Evolutionary conservation across 30 jellyfish, hydroid and myxozoan species (phyloP).

Genomic region (Kudoa iwatai): DNA sequence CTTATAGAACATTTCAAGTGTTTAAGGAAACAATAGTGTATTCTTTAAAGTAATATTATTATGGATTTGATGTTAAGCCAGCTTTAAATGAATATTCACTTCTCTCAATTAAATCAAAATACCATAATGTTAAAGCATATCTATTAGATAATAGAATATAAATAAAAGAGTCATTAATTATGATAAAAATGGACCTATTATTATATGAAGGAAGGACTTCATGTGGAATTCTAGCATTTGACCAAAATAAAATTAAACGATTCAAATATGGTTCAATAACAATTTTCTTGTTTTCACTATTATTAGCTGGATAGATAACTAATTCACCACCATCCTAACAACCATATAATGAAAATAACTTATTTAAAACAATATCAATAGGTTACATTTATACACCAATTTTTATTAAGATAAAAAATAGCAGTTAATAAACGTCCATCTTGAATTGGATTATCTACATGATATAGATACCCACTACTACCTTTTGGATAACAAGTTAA

Average conservation of each 20-base stretch:
- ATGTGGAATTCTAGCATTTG: conserved; percentile 41
- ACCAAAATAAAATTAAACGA: conserved; percentile 21
- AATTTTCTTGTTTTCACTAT: conserved; percentile 2
- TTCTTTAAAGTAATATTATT: too few relatives aligned
- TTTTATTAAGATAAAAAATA: conserved; percentile 16
- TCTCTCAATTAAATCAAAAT: conserved; percentile 32
- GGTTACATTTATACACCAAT: conserved; percentile 11
- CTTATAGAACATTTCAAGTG: too few relatives aligned
- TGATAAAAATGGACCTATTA: conserved; percentile 5
- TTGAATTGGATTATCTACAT: conserved; percentile 30
- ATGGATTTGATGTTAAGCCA: too few relatives aligned
- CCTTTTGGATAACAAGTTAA: conserved; percentile 73
- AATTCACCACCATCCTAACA: conserved; percentile 29
- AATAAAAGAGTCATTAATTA: neutral
- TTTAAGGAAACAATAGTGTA: too few relatives aligned
- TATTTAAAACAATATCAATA: neutral
- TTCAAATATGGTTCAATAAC: conserved; percentile 18
- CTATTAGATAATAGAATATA: conserved; percentile 1
- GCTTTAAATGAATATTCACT: too few relatives aligned
- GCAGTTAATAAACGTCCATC: conserved; percentile 55
- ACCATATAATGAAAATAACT: neutral
- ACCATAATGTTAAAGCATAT: conserved; percentile 39
- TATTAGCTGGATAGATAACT: conserved; percentile 8
- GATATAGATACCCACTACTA: conserved; percentile 42
- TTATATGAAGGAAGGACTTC: conserved; percentile 30